Evolutionary conservation across 2,797 vertebrate genomes (phyloP), one percentile per base, ranked within the genome.

Genomic region (Tokudaia muenninki): DNA sequence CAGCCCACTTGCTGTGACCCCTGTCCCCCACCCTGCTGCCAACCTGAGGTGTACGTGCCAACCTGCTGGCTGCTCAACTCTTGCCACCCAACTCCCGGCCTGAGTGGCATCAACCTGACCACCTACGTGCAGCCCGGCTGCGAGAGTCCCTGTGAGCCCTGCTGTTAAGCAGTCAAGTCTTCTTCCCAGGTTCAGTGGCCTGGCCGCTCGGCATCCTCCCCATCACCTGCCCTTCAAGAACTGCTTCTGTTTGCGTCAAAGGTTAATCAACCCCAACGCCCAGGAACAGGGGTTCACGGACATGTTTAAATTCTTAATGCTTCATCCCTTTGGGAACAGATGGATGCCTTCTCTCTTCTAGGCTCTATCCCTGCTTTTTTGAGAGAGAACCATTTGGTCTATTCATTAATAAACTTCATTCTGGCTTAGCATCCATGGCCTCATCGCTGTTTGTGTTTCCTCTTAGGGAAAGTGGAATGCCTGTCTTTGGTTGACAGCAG

Each of bases 1-100:
- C 96, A 97, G 96, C 98, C 97, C 89, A 96, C 41, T 78, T 98
- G 97, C 97, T 98, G 98, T 0, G 96, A 98, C 79, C 50, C 13
- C 67, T 95, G 95, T 50, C 97, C 96, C 72, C 91, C 94, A 24
- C 97, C 97, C 80, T 98, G 97, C 97, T 97, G 95, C 22, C 29
- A 90, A 70, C 98, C 98, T 11, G 97, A 98, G 3, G 91, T 94
- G 89, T 98, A 97, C 0, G 97, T 96, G 91, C 94, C 98, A 63
- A 95, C 95, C 16, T 98, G 95, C 95, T 98, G 87, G 82, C 96
- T 98, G 91, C 98, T 98, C 93, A 95, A 80, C 81, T 90, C 94
- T 47, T 10, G 11, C 90, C 12, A 98, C 63, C 95, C 95, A 0
- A 96, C 94, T 22, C 98, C 98, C 0, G 97, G 97, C 0, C 55